phyloP scores from a whole-genome alignment of 2,797 vertebrate species.

The Vireo griseus region DNA sequence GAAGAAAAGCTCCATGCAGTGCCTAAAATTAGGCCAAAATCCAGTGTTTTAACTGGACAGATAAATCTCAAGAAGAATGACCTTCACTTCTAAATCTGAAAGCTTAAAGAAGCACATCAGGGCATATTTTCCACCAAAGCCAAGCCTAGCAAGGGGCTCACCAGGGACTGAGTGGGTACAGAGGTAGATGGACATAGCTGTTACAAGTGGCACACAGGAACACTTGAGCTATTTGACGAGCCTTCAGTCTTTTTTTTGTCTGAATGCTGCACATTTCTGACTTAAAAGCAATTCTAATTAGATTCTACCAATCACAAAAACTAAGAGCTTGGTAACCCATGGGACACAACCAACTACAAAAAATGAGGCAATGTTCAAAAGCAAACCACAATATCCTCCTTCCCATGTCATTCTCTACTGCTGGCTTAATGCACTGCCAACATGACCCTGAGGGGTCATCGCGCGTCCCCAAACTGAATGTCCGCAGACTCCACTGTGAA shows the following conservation, averaged over 20 bases:
- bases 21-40: neutral
- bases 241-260: neutral
- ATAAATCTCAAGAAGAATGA: neutral
- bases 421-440: neutral
- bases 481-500: neutral
- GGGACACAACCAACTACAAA: neutral
- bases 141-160: neutral
- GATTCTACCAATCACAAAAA: neutral
- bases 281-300: neutral
- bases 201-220: neutral
- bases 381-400: neutral
- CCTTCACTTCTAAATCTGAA: neutral
- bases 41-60: neutral
- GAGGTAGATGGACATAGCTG: neutral
- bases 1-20: neutral
- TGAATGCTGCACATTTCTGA: neutral
- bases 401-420: neutral
- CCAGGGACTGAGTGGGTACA: neutral
- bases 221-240: neutral
- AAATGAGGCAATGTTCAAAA: neutral
- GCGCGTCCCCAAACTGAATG: neutral
- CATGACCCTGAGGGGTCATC: neutral
- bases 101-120: neutral
- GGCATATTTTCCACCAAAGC: neutral
- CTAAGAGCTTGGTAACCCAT: neutral